Base-by-base conservation (phyloP, 2,113 vertebrate species). In the Nyctereutes procyonoides region DNA sequence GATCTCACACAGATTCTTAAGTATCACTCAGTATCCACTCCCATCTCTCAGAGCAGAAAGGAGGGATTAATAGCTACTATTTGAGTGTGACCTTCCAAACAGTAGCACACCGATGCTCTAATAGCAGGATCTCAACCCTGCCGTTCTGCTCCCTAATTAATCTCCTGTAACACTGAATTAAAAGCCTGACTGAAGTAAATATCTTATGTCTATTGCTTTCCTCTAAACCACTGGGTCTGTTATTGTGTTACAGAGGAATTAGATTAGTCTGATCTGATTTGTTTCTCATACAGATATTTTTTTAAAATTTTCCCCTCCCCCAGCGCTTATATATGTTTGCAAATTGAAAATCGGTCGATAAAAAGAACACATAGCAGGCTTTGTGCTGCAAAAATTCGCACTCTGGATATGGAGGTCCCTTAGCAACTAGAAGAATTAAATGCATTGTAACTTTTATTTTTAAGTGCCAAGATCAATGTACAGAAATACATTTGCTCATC, bases 121-220 rank as follows among this genome's bases (percentile, higher is more conserved):
- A 98, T 80, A 98, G 92, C 74, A 95, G 92, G 83, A 74, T 97
- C 95, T 97, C 90, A 79, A 51, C 32, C 93, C 56, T 95, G 88
- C 90, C 62, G 90, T 96, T 48, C 51, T 88, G 81, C 88, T 96
- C 53, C 43, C 63, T 96, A 96, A 97, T 98, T 97, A 98, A 97
- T 97, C 96, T 74, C 73, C 0, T 93, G 69, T n/a, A 85, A 96
- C 79, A 90, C 53, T 90, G 94, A 95, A 97, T 95, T 98, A 97
- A 97, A 97, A 97, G 90, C 65, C 90, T 82, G 84, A 90, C 76
- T 97, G 30, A 97, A 98, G 89, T 94, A 98, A 98, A 97, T 90
- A 97, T 97, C 95, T 98, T 91, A 55, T 71, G 93, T 96, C 84
- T 95, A 96, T 93, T 94, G 81, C 95, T 98, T 97, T 96, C 24